Conservation (phyloP, 1,140 invertebrate species). For the Belonocnema kinseyi region DNA sequence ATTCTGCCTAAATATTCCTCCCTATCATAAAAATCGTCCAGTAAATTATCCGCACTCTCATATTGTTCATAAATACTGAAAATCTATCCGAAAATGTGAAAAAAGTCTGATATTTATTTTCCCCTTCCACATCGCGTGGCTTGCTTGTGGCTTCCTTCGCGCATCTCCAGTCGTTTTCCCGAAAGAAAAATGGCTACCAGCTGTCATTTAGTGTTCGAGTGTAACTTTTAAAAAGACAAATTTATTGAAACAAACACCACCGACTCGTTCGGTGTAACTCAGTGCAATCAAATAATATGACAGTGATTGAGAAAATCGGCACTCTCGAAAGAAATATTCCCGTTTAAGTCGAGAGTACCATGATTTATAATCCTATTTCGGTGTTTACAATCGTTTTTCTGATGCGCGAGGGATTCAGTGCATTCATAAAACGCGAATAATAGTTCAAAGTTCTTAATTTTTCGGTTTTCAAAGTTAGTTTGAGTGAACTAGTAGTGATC, state of each 20-base stretch:
- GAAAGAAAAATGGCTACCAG: conserved; percentile 68
- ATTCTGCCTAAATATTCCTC: no score
- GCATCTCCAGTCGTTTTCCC: conserved; percentile 64
- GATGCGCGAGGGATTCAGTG: neutral
- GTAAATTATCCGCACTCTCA: no score
- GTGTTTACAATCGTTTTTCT: conserved; percentile 61
- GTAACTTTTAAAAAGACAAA: conserved; percentile 54
- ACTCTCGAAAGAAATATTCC: conserved; percentile 25
- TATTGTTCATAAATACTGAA: no score
- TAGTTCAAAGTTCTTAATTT: neutral
- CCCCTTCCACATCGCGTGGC: conserved; percentile 57
- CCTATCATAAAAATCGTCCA: no score
- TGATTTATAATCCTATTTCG: conserved; percentile 55
- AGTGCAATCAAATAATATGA: conserved; percentile 59
- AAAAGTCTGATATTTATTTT: neutral
- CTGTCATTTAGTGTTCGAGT: conserved; percentile 63
- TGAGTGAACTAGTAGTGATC: conserved; percentile 33
- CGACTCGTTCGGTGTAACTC: conserved; percentile 29
- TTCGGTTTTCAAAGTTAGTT: neutral
- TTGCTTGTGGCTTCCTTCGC: conserved; percentile 54
- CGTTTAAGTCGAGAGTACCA: conserved; percentile 52
- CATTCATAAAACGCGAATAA: conserved; percentile 9
- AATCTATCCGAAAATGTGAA: no score
- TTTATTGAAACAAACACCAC: conserved; percentile 35
- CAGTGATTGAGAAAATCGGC: conserved; percentile 43